phyloP scores from a whole-genome alignment of 2,797 vertebrate species.

The Potorous gilbertii region DNA sequence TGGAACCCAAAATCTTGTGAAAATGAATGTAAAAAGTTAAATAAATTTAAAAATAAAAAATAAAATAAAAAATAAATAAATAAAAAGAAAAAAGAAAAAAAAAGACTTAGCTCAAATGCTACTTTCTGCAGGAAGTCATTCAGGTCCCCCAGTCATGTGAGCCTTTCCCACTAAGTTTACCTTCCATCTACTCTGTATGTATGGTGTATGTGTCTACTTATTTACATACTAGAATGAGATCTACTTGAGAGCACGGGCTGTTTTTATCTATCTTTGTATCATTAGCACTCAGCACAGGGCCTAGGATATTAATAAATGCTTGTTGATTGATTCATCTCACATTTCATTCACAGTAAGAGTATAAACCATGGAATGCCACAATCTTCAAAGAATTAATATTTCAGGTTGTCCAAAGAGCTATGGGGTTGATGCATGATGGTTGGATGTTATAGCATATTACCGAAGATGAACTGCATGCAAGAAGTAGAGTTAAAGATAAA shows the following conservation, averaged over 20 bases:
- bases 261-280: not conserved
- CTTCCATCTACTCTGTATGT: not conserved
- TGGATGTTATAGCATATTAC: not conserved
- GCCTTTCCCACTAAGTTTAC: not conserved
- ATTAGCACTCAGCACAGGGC: not conserved
- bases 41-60: too few relatives aligned
- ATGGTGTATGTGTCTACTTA: not conserved
- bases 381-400: not conserved
- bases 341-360: not conserved
- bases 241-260: not conserved
- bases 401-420: not conserved
- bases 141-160: not conserved
- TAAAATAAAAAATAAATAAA: too few relatives aligned
- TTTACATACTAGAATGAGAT: not conserved
- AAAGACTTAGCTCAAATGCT: not conserved
- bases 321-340: not conserved
- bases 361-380: not conserved
- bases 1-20: too few relatives aligned
- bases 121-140: not conserved
- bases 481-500: not conserved
- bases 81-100: too few relatives aligned
- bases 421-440: conserved; percentile 43
- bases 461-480: not conserved
- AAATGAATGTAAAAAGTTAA: too few relatives aligned
- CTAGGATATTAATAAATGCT: not conserved